Evolutionary conservation across 2,888 invertebrate species (phyloP).

Genomic region (Pseudolycoriella hygida): DNA sequence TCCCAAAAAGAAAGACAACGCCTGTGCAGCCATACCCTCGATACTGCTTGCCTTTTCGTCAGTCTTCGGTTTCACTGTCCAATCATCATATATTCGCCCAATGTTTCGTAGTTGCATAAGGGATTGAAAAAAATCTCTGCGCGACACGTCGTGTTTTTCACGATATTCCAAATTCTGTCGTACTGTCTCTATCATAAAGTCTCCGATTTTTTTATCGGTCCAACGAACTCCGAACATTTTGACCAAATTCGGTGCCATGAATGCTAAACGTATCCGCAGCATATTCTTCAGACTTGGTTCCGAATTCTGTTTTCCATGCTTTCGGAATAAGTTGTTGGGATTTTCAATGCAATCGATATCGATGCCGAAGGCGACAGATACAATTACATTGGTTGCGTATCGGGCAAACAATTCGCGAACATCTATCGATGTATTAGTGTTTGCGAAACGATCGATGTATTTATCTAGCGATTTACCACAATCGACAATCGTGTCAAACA

Average conservation of each 20-base stretch:
- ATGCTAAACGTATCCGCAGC: background rate
- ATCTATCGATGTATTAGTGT: conserved; percentile 25
- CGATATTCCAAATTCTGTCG: conserved; percentile 3
- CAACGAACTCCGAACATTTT: background rate
- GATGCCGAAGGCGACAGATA: conserved; percentile 22
- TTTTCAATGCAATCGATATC: conserved; percentile 16
- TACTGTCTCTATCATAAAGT: conserved; percentile 2
- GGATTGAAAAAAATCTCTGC: conserved; percentile 5
- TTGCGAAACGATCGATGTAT: conserved; percentile 23
- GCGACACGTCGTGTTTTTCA: conserved; percentile 1
- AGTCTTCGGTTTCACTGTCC: background rate
- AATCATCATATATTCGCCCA: conserved; percentile 1
- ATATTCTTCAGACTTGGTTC: conserved; percentile 11
- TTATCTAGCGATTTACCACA: conserved; percentile 31
- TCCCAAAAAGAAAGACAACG: background rate
- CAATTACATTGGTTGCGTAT: conserved; percentile 21
- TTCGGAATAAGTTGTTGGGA: conserved; percentile 14
- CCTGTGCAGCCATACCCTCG: conserved; percentile 1
- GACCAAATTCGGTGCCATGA: background rate
- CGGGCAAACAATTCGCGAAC: conserved; percentile 21
- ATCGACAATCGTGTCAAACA: conserved; percentile 35
- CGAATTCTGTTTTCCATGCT: conserved; percentile 13
- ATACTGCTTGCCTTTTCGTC: background rate
- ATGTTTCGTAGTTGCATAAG: conserved; percentile 3
- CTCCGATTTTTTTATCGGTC: background rate